Evolutionary conservation across 2,113 vertebrate species (phyloP).

Genomic region (Silurus asotus): DNA sequence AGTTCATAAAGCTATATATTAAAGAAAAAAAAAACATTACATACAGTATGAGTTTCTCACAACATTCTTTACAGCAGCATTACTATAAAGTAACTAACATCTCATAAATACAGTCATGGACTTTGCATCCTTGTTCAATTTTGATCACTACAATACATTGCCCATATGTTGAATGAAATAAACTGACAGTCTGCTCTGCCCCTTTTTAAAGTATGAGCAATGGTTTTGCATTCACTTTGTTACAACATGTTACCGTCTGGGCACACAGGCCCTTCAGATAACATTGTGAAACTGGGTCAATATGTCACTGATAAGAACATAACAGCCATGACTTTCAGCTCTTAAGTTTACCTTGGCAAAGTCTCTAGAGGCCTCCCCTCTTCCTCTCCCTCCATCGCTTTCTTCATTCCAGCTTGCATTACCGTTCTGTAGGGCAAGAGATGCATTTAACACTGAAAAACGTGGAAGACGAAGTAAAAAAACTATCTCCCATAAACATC

Average conservation of each 20-base stretch:
- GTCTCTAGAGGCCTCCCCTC: slow-evolving; percentile 90
- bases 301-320: slow-evolving; percentile 30
- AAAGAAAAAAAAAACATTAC: background rate
- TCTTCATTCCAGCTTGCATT: slow-evolving; percentile 83
- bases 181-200: background rate
- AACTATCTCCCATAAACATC: slow-evolving; percentile 3
- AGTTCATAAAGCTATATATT: slow-evolving; percentile 88
- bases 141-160: background rate
- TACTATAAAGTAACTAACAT: background rate
- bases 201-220: background rate
- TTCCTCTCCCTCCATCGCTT: slow-evolving; percentile 77
- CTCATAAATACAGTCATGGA: background rate
- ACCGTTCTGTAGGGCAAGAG: slow-evolving; percentile 75
- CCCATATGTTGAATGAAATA: background rate
- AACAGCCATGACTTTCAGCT: slow-evolving; percentile 17
- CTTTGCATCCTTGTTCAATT: background rate
- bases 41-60: background rate
- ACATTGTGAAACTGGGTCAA: slow-evolving; percentile 29
- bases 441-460: slow-evolving; percentile 23
- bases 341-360: slow-evolving; percentile 85
- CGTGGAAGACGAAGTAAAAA: background rate
- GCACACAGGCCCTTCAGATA: background rate
- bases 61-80: background rate
- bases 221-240: background rate
- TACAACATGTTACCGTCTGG: background rate